Conservation (phyloP, 2,888 invertebrate genomes). For the Pollenia amentaria region DNA sequence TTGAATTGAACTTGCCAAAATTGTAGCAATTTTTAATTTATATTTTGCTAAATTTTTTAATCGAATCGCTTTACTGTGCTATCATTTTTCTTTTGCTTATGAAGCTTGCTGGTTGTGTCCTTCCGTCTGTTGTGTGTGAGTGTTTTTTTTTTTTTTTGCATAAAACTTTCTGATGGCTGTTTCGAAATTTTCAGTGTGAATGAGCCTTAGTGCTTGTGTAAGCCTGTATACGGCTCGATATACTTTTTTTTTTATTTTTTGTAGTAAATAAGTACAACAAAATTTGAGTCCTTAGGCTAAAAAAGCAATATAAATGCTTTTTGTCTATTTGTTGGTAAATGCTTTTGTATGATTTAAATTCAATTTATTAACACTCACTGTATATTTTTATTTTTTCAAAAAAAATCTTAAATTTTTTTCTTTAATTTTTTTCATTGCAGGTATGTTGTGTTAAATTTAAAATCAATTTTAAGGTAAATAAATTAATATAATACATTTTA, state of each 20-base stretch:
- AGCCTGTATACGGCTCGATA: constrained; percentile 10
- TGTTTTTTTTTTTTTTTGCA: neutral
- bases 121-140: constrained; percentile 12
- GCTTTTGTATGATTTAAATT: constrained; percentile 55
- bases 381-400: neutral
- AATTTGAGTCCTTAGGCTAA: constrained; percentile 29
- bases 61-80: constrained; percentile 28
- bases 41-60: neutral
- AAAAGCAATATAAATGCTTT: constrained; percentile 58
- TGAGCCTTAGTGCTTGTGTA: neutral
- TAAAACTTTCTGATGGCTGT: constrained; percentile 6
- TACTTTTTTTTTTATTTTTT: neutral
- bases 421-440: constrained; percentile 36
- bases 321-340: constrained; percentile 24
- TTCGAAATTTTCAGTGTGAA: constrained; percentile 43
- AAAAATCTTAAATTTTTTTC: constrained; percentile 1
- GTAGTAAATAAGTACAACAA: neutral
- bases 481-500: constrained; percentile 8
- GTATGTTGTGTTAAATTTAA: constrained; percentile 31
- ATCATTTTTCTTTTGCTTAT: neutral
- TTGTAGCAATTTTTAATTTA: too few species aligned
- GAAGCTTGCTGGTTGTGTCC: neutral
- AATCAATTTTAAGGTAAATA: constrained; percentile 43
- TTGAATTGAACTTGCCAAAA: too few species aligned
- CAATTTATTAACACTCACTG: constrained; percentile 30